Evolutionary conservation across 2,888 invertebrate species (phyloP).

Genomic region (Polylopha cassiicola): DNA sequence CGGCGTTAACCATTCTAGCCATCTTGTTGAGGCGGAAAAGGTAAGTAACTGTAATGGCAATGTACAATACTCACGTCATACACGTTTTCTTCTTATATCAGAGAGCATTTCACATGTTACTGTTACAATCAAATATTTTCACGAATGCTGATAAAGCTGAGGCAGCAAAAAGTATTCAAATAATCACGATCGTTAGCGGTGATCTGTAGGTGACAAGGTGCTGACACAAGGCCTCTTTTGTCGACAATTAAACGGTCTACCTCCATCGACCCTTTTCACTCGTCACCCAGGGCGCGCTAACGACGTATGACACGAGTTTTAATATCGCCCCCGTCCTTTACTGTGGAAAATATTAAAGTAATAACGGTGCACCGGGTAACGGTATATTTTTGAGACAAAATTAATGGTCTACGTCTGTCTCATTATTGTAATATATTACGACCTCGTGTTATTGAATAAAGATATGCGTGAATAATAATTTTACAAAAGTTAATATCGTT

Average conservation of each 20-base stretch:
- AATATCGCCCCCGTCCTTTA: slow-evolving; percentile 21
- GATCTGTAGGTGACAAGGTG: slow-evolving; percentile 50
- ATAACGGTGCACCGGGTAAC: slow-evolving; percentile 16
- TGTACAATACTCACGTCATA: too few relatives aligned
- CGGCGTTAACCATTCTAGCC: slow-evolving; percentile 76
- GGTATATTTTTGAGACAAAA: slow-evolving; percentile 15
- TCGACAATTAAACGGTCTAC: slow-evolving; percentile 32
- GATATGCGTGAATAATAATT: too few relatives aligned
- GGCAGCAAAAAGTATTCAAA: slow-evolving; percentile 24
- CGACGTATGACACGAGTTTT: slow-evolving; percentile 22
- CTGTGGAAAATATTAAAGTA: slow-evolving; percentile 20
- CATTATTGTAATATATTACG: too few relatives aligned
- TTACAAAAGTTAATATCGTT: too few relatives aligned
- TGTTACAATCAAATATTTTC: slow-evolving; percentile 8
- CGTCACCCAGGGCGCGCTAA: slow-evolving; percentile 14
- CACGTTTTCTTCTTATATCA: too few relatives aligned
- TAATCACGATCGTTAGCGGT: slow-evolving; percentile 42
- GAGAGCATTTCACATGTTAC: slow-evolving; percentile 1
- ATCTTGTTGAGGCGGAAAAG: slow-evolving; percentile 75
- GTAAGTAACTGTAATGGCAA: slow-evolving; percentile 45
- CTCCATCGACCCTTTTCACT: slow-evolving; percentile 49
- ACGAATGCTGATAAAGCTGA: slow-evolving; percentile 8
- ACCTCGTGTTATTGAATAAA: too few relatives aligned
- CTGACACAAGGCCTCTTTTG: slow-evolving; percentile 48
- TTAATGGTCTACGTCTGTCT: too few relatives aligned